Evolutionary conservation across 2,797 vertebrate genomes (phyloP), one percentile per base, ranked within the genome.

Genomic region (Hapalemur alaotrensis): DNA sequence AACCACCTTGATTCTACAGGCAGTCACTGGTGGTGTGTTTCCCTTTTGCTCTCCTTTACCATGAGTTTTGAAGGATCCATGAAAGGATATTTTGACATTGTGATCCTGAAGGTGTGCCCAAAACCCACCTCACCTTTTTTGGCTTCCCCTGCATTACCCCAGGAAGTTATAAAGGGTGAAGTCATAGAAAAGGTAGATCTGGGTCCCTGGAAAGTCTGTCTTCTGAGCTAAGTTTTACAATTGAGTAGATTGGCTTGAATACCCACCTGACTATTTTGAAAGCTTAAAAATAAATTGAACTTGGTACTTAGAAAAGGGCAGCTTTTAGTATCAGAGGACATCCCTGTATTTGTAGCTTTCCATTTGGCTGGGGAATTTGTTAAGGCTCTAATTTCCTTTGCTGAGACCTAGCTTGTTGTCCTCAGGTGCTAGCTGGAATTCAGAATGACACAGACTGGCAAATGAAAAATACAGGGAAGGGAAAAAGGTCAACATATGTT

Each of bases 261-360:
- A 73, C 28, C 48, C 72, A 59, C 65, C 73, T 52, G 46, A 80
- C n/a, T 67, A 92, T 80, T 95, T 84, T 75, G 69, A 91, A 93
- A 96, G 72, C 88, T 93, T 93, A 91, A 94, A 79, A 96, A 87
- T 91, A 94, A 92, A 90, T 72, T 85, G 84, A 92, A 54, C 65
- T 32, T 73, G 41, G n/a, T 89, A 69, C 70, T 91, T 89, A 35
- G 70, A 38, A 93, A 93, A 95, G 92, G 28, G 65, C 41, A 12
- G 41, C 38, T 69, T 83, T 89, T 30, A 25, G 6, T 92, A 28
- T 85, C 52, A 61, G 61, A 93, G 52, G 83, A n/a, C 0, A 3
- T 23, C 38, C 28, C 76, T 84, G 70, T 72, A 70, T 32, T 93
- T 76, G 75, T 61, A 30, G 65, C 43, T 84, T 91, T 73, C 78